Base-by-base conservation (phyloP, 2,797 vertebrate species). In the Chaetophractus vellerosus region DNA sequence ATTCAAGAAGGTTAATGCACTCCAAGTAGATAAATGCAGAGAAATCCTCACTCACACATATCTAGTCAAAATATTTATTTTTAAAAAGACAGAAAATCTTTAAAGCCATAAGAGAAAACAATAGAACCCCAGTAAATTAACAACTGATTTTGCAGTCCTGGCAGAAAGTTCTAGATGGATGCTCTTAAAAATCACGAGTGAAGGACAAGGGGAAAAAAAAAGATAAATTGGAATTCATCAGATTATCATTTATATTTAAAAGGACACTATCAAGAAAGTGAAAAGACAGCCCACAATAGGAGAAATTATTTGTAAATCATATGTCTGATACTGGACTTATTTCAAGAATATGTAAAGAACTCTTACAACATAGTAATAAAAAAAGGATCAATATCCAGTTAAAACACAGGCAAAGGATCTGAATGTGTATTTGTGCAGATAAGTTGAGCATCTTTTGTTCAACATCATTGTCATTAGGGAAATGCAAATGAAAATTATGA, bases 41-140 rank as follows among this genome's bases (percentile, higher is more conserved):
- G 48, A 87, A 8, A 45, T 5, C 59, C 31, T 36, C 14, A 15
- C 11, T 74, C 50, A 79, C 28, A 45, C 33, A 64, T 28, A 80
- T 38, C 36, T 41, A 19, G 75, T 71, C 28, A 87, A 75, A 74
- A 57, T 55, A 5, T n/a, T 41, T 45, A 45, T 45, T 45, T 45
- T 45, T 6, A 9, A n/a, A 90, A 94, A 91, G 57, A 41, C 1
- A 18, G 79, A 72, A 95, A 71, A 57, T 86, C 63, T 89, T 68
- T 59, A 86, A 50, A 83, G 38, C 3, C 72, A n/a, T 41, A 71
- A n/a, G 61, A 31, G 59, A 55, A 41, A 89, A 74, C 14, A 68
- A 48, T 28, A 12, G 69, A 66, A 28, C 78, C n/a, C 21, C 31
- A n/a, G 38, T 38, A 48, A 14, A n/a, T 69, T 85, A 66, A 93